phyloP scores from a whole-genome alignment of 2,797 vertebrate genomes.

The Emys orbicularis region DNA sequence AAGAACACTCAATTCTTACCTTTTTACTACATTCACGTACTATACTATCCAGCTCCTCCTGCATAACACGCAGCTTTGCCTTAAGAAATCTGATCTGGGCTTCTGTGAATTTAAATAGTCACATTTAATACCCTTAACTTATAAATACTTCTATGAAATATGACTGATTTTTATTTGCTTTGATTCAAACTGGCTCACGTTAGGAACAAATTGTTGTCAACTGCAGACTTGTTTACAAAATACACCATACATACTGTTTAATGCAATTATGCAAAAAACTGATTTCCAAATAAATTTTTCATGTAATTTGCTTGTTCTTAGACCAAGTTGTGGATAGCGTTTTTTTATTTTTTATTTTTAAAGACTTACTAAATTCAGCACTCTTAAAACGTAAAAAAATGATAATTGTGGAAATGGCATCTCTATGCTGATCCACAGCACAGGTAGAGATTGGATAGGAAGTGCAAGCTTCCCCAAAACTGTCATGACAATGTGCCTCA shows the following conservation, averaged over 20 bases:
- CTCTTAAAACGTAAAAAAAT: neutral
- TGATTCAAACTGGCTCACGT: neutral
- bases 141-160: neutral
- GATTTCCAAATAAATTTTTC: neutral
- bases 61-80: slow-evolving; percentile 90
- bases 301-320: neutral
- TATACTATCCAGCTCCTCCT: slow-evolving; percentile 90
- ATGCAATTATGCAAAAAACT: neutral
- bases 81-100: slow-evolving; percentile 92
- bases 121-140: slow-evolving; percentile 36
- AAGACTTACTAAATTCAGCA: neutral
- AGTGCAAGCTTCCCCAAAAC: neutral
- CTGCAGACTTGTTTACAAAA: neutral
- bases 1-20: slow-evolving; percentile 76
- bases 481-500: neutral
- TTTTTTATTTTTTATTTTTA: slow-evolving; percentile 15
- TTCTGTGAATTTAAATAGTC: slow-evolving; percentile 80
- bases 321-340: neutral
- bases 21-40: slow-evolving; percentile 89
- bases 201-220: neutral
- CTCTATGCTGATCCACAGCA: neutral
- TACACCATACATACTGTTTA: neutral
- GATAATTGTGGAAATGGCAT: neutral
- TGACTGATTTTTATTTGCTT: neutral
- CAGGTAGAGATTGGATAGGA: neutral